phyloP scores from a whole-genome alignment of 2,113 vertebrate species.

The Dromiciops gliroides region DNA sequence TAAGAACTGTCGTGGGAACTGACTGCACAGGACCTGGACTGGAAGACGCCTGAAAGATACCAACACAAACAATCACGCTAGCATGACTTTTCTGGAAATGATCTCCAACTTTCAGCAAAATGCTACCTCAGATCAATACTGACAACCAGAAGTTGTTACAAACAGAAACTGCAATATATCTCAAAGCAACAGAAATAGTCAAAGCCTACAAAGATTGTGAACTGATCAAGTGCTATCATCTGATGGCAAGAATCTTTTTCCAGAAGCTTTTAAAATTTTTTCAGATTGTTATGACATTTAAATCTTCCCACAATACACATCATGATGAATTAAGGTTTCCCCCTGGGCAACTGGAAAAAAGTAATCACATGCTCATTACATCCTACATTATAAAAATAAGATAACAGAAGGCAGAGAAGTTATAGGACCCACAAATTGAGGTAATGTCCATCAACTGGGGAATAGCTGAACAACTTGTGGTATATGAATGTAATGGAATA shows the following conservation, averaged over 20 bases:
- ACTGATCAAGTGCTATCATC: constrained; percentile 32
- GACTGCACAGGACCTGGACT: constrained; percentile 80
- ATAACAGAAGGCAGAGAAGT: background rate
- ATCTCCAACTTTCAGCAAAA: constrained; percentile 28
- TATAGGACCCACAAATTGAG: too few species aligned
- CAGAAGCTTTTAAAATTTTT: background rate
- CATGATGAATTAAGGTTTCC: background rate
- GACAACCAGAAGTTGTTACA: constrained; percentile 28
- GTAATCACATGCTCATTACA: background rate
- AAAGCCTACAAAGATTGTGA: constrained; percentile 30
- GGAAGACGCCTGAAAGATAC: constrained; percentile 77
- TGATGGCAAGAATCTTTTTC: background rate
- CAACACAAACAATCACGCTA: constrained; percentile 49
- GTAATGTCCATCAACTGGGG: too few species aligned
- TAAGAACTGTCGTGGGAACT: constrained; percentile 81
- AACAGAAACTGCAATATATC: constrained; percentile 32
- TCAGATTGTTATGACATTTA: constrained; percentile 41
- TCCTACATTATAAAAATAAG: background rate
- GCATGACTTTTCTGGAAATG: constrained; percentile 40
- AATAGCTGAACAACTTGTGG: too few species aligned
- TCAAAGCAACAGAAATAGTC: constrained; percentile 5
- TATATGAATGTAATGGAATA: too few species aligned
- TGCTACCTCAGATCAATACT: constrained; percentile 48
- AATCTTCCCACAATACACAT: background rate
- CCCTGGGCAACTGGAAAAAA: background rate